phyloP scores from a whole-genome alignment of 1,140 invertebrate genomes.

The Chlorops oryzae region DNA sequence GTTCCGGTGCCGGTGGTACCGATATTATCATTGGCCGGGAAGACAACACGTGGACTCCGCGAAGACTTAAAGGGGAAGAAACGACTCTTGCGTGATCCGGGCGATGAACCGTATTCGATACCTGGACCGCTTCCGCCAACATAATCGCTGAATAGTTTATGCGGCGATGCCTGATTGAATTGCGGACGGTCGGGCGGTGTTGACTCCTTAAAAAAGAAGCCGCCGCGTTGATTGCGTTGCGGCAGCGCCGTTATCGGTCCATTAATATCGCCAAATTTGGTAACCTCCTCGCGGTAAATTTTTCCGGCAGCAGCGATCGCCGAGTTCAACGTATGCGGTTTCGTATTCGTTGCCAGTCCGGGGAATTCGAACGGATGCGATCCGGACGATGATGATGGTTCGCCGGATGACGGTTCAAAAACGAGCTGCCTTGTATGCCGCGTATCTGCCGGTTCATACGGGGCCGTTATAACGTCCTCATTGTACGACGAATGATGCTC shows the following conservation, averaged over 20 bases:
- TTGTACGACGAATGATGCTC: constrained; percentile 30
- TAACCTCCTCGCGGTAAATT: constrained; percentile 43
- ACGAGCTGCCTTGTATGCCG: constrained; percentile 36
- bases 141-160: constrained; percentile 42
- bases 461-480: constrained; percentile 27
- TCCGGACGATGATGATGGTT: not conserved
- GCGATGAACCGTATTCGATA: constrained; percentile 14
- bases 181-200: constrained; percentile 31
- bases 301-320: constrained; percentile 27
- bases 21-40: constrained; percentile 51
- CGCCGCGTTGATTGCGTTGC: constrained; percentile 30
- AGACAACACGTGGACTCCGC: constrained; percentile 54
- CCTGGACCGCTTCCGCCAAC: constrained; percentile 27
- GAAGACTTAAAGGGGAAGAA: constrained; percentile 46
- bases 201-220: constrained; percentile 38
- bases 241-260: constrained; percentile 43
- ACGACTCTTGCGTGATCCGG: constrained; percentile 38
- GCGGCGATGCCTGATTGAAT: constrained; percentile 29
- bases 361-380: constrained; percentile 37
- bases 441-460: constrained; percentile 28
- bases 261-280: constrained; percentile 46
- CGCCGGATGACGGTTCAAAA: constrained; percentile 25
- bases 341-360: constrained; percentile 33
- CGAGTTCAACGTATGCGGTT: constrained; percentile 34
- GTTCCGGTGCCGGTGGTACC: constrained; percentile 44